Evolutionary conservation across 1,140 invertebrate genomes (phyloP).

Genomic region (Scaptomyza montana): DNA sequence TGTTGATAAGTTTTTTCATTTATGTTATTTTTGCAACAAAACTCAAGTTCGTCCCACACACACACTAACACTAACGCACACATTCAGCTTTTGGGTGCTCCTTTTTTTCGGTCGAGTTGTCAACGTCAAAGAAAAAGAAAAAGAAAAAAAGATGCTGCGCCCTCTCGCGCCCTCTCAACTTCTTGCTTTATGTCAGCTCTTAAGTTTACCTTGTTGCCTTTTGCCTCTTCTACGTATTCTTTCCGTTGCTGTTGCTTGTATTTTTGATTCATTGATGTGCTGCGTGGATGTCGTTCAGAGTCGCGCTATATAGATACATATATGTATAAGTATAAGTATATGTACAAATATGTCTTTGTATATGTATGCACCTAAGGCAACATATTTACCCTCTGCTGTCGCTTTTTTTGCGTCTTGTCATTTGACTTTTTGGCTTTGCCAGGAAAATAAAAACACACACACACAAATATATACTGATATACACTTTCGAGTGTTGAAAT

Average conservation of each 20-base stretch:
- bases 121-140: slow-evolving; percentile 41
- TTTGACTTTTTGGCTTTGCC: slow-evolving; percentile 69
- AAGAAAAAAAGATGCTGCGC: slow-evolving; percentile 70
- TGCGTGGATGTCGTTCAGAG: slow-evolving; percentile 67
- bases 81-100: slow-evolving; percentile 51
- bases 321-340: slow-evolving; percentile 11
- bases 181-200: slow-evolving; percentile 15
- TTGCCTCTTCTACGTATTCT: slow-evolving; percentile 5
- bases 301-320: slow-evolving; percentile 11
- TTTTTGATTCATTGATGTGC: slow-evolving; percentile 78
- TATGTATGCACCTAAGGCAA: slow-evolving; percentile 26
- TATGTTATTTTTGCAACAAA: slow-evolving; percentile 52
- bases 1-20: slow-evolving; percentile 14
- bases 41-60: slow-evolving; percentile 70
- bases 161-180: slow-evolving; percentile 79
- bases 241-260: slow-evolving; percentile 45
- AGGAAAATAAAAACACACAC: slow-evolving; percentile 27
- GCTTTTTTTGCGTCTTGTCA: slow-evolving; percentile 54
- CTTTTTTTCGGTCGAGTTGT: slow-evolving; percentile 54
- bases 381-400: slow-evolving; percentile 27
- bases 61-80: slow-evolving; percentile 40
- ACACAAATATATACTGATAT: slow-evolving; percentile 20
- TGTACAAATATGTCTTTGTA: slow-evolving; percentile 21
- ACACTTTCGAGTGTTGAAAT: slow-evolving; percentile 21
- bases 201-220: slow-evolving; percentile 1